Base-by-base conservation (phyloP, 2,888 invertebrate species). In the Brachypalpus laphriformis region DNA sequence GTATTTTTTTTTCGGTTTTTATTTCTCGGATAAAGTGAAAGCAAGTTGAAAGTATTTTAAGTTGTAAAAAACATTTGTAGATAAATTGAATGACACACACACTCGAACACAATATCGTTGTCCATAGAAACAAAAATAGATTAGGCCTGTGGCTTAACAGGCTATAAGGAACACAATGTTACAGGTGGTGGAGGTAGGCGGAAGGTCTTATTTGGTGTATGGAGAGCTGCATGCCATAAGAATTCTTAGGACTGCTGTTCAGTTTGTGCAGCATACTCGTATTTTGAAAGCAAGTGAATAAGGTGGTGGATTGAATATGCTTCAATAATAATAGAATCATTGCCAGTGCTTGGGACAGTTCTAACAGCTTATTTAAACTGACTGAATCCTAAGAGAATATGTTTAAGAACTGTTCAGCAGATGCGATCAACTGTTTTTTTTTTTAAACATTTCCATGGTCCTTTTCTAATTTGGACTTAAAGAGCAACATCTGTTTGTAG, bases 1-100 rank as follows among this genome's bases (percentile, higher is more conserved):
- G 54, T 25, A 25, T 25, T 25, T 9, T 78, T 71, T 57, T 88
- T 91, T 75, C 18, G 56, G 40, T 57, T 66, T 22, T 65, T 40
- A 14, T 65, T 16, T 40, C 56, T 37, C 25, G 59, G 31, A 28
- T 40, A 65, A 70, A 65, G 71, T 78, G 75, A 81, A 85, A 85
- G 85, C 85, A 85, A 85, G 81, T 81, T 66, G 11, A 14, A 65
- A 14, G 3, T 9, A 34, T 16, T 22, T 37, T 18, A 34, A 4
- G 37, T 18, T 40, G 28, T 40, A 51, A 40, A 51, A 66, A 20
- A 3, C 65, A 34, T 20, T 34, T 9, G 45, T 45, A 16, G 22
- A 18, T 37, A n/a, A n/a, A n/a, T n/a, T n/a, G n/a, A n/a, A n/a
- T n/a, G 2, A 20, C 31, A 74, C 37, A 47, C 18, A 42, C 40